Evolutionary conservation across 2,797 vertebrate species (phyloP).

Genomic region (Pantherophis vulpinus): DNA sequence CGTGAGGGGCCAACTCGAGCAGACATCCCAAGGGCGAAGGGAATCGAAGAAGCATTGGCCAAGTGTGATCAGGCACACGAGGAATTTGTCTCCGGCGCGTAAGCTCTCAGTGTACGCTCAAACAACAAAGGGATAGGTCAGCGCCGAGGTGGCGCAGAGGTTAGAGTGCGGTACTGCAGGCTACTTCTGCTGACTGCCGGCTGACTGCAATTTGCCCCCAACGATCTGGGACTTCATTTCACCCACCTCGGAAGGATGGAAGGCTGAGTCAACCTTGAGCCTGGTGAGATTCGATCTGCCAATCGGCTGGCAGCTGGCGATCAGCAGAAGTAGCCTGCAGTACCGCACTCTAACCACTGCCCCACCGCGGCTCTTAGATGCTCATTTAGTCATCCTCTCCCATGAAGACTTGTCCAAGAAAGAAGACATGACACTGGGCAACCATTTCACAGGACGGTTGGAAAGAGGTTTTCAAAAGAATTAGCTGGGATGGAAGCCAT

Average conservation of each 20-base stretch:
- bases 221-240: no score
- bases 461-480: not conserved
- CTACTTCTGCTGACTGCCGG: no score
- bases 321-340: no score
- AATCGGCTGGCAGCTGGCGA: no score
- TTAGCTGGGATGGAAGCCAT: not conserved
- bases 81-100: not conserved
- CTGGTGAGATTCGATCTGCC: no score
- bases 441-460: not conserved
- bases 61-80: not conserved
- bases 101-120: not conserved
- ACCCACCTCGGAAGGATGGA: no score
- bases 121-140: not conserved
- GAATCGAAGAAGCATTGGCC: not conserved
- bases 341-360: no score
- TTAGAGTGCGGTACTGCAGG: no score
- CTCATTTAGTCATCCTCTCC: not conserved
- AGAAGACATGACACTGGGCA: not conserved
- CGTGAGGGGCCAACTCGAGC: slow-evolving; percentile 12
- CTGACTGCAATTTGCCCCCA: no score
- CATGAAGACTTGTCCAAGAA: not conserved
- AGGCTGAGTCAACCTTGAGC: no score
- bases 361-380: not conserved
- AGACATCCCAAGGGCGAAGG: not conserved
- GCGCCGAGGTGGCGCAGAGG: no score